Base-by-base conservation (phyloP, 2,888 invertebrate genomes). In the Hydrotaea cyrtoneurina region DNA sequence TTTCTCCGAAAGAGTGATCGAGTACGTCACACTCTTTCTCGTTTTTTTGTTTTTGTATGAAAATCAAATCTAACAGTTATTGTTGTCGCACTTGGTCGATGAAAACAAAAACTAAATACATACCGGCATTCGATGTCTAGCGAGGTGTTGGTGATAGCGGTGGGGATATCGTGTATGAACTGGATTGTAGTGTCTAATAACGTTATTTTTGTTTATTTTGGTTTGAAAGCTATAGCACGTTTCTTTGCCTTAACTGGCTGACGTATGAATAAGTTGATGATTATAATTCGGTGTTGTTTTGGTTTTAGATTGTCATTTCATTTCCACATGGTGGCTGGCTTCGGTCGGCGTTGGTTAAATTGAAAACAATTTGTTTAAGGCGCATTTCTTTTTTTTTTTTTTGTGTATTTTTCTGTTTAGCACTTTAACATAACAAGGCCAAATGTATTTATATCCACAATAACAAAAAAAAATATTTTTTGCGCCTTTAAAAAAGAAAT, bases 361-460 rank as follows among this genome's bases (percentile, higher is more conserved):
- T 62, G 36, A 31, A 31, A 31, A 31, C 11, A 82, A 84, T 76
- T 79, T 66, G 21, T 15, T 77, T 76, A 82, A 81, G 78, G 74
- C 82, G 79, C 85, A 82, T 80, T 85, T 74, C 71, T 71, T 66
- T 31, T 31, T 31, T 77, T 85, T 74, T 71, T 71, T 66, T n/a
- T n/a, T n/a, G n/a, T n/a, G n/a, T n/a, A n/a, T 78, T n/a, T 75
- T 64, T 66, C 21, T 78, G 50, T 78, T 43, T 69, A 69, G 43
- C 46, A 69, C 13, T 69, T 69, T 23, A 21, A 43, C 23, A 46
- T 19, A 69, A 46, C 21, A 69, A 69, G 69, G 43, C 46, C 69
- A 17, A 23, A 46, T 69, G 21, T 69, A 85, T 82, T 59, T 79
- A 80, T 85, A 74, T 79, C 43, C 73, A 77, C 72, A 78, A 74